Conservation (phyloP, 2,888 invertebrate species). For the Dynastes tityus region DNA sequence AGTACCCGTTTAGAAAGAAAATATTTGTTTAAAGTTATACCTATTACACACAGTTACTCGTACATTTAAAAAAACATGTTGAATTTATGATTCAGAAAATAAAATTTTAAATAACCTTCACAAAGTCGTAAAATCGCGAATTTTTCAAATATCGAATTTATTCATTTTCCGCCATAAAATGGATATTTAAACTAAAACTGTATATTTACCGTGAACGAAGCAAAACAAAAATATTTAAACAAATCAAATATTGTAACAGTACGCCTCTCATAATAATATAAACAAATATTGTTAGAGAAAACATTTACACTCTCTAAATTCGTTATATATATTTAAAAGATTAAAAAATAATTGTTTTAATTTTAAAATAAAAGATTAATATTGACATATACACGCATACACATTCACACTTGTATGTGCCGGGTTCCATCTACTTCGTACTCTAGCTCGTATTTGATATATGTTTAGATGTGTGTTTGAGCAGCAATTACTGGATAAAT, state of each 20-base stretch:
- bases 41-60: no score
- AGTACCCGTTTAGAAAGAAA: no score
- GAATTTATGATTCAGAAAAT: no score
- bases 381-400: slow-evolving; percentile 44
- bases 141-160: not conserved
- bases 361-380: slow-evolving; percentile 52
- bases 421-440: not conserved
- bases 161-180: not conserved
- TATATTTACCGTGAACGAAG: slow-evolving; percentile 34
- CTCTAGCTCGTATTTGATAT: slow-evolving; percentile 40
- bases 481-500: slow-evolving; percentile 51
- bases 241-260: slow-evolving; percentile 47
- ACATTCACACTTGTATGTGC: not conserved
- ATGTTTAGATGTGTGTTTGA: slow-evolving; percentile 43
- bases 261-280: slow-evolving; percentile 49
- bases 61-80: no score
- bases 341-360: slow-evolving; percentile 52
- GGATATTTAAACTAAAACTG: slow-evolving; percentile 9
- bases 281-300: slow-evolving; percentile 52
- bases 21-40: no score
- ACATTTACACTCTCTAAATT: slow-evolving; percentile 49
- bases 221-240: slow-evolving; percentile 50
- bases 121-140: no score
- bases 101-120: no score
- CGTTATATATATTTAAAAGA: slow-evolving; percentile 51